Conservation (phyloP, 2,888 invertebrate species). For the Protophormia terraenovae region DNA sequence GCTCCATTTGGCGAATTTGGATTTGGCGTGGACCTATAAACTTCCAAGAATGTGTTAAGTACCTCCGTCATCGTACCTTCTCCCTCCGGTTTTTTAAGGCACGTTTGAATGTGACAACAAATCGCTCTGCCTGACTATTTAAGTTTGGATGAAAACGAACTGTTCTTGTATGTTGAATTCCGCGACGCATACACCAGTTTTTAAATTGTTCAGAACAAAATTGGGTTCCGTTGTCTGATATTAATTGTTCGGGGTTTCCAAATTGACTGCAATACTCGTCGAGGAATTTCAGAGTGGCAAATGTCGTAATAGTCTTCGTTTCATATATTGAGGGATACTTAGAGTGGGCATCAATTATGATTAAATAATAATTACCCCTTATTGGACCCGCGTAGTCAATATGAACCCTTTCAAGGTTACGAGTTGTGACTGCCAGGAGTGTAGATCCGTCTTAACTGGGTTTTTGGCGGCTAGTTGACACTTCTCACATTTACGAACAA, state of each 20-base stretch:
- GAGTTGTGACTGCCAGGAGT: conserved; percentile 62
- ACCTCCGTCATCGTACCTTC: neutral
- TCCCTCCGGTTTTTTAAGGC: conserved; percentile 42
- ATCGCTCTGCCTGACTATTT: conserved; percentile 33
- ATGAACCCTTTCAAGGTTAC: conserved; percentile 62
- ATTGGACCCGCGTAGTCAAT: conserved; percentile 53
- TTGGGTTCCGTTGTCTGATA: conserved; percentile 19
- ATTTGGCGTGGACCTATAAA: neutral
- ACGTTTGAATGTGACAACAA: conserved; percentile 32
- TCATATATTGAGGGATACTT: conserved; percentile 48
- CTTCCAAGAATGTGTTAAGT: neutral
- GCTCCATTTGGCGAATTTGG: neutral
- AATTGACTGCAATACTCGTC: neutral
- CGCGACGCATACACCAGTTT: neutral
- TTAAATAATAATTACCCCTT: conserved; percentile 5
- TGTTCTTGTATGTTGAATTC: conserved; percentile 17
- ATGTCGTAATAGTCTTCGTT: conserved; percentile 10
- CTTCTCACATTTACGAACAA: neutral
- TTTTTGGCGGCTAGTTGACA: conserved; percentile 28
- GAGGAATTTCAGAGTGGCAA: neutral
- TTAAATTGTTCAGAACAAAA: conserved; percentile 11
- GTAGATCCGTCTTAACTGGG: conserved; percentile 12
- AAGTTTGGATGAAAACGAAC: conserved; percentile 30
- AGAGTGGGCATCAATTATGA: neutral
- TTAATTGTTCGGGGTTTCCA: conserved; percentile 15